These are phyloP conservation scores for Micropoecilia bifurca DNA, from an alignment of 2,797 vertebrate genomes.

Conservation along the genomic window DNA sequence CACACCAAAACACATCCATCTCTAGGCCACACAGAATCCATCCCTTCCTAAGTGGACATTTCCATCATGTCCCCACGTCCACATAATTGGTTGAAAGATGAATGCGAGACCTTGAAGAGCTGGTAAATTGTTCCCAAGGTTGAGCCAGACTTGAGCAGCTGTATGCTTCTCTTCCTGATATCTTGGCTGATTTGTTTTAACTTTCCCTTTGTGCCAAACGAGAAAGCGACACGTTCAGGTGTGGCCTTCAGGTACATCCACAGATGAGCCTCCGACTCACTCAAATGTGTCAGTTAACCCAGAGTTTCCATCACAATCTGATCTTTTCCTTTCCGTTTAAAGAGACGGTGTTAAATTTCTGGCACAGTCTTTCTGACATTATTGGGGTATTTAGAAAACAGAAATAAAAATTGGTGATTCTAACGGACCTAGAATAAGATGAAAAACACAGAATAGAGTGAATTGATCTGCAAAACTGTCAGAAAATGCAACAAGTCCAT, in stretches of 20 bases:
- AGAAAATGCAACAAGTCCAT: not conserved
- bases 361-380: not conserved
- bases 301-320: not conserved
- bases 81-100: no score
- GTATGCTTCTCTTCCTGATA: not conserved
- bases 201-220: not conserved
- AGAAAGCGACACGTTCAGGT: not conserved
- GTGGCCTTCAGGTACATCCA: not conserved
- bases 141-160: not conserved
- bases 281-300: not conserved
- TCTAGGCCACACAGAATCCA: no score
- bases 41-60: no score
- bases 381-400: not conserved
- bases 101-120: not conserved
- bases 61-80: no score
- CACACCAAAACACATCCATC: no score
- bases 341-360: not conserved
- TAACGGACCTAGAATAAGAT: not conserved
- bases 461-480: not conserved
- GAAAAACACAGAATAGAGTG: not conserved
- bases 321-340: not conserved
- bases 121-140: no score
- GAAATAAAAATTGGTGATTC: not conserved
- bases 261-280: not conserved
- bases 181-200: not conserved